phyloP scores from a whole-genome alignment of 2,888 invertebrate genomes.

The Athrips mouffetella region DNA sequence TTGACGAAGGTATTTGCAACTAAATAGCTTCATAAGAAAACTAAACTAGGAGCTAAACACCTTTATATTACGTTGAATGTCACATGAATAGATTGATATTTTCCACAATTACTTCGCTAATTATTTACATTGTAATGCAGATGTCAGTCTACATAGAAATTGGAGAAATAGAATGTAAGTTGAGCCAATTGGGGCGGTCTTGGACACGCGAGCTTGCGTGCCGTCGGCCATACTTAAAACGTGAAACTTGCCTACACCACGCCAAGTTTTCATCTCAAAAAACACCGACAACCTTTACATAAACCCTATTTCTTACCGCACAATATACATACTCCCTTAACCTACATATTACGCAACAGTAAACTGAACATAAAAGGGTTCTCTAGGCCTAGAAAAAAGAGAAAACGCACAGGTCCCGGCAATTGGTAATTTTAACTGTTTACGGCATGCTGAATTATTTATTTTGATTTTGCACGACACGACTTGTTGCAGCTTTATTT shows the following conservation, averaged over 20 bases:
- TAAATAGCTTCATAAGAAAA: too few species aligned
- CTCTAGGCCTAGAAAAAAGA: slow-evolving; percentile 30
- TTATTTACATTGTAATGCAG: slow-evolving; percentile 12
- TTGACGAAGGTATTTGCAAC: too few species aligned
- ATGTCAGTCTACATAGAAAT: slow-evolving; percentile 6
- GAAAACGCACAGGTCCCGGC: slow-evolving; percentile 39
- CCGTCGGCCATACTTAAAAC: slow-evolving; percentile 48
- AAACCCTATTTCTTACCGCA: slow-evolving; percentile 29
- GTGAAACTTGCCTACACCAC: slow-evolving; percentile 47
- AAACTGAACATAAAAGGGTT: slow-evolving; percentile 18
- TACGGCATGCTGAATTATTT: slow-evolving; percentile 39
- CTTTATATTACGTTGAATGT: too few species aligned
- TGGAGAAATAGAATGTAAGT: slow-evolving; percentile 8
- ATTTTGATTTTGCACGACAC: slow-evolving; percentile 34
- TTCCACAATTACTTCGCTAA: slow-evolving; percentile 2
- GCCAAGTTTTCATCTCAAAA: slow-evolving; percentile 47
- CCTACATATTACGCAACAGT: neutral
- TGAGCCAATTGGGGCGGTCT: slow-evolving; percentile 42
- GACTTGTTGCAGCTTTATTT: slow-evolving; percentile 26
- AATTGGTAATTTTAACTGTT: slow-evolving; percentile 40
- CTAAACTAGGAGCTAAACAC: too few species aligned
- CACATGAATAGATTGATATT: too few species aligned
- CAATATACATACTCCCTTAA: neutral
- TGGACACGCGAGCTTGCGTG: slow-evolving; percentile 66
- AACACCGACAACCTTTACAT: slow-evolving; percentile 37